Evolutionary conservation across 1,140 invertebrate genomes (phyloP), one percentile per base, ranked within the genome.

Genomic region (Hypothenemus hampei): DNA sequence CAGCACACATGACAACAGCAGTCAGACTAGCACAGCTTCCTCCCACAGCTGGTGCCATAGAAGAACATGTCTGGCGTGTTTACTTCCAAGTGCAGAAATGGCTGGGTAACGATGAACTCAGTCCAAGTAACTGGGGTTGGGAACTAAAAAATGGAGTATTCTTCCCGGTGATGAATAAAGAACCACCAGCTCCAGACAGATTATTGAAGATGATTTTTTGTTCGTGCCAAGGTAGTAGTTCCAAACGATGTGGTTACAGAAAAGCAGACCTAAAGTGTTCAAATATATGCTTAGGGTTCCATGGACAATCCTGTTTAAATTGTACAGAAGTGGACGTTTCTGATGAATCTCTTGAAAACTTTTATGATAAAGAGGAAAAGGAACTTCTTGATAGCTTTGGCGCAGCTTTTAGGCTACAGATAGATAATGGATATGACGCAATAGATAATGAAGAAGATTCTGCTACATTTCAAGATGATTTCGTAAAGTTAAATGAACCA

Each of bases 71-170:
- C 19, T 40, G 7, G 10, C n/a, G 46, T 35, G 13, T 7, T 16
- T 49, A 49, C 20, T 19, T 20, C 5, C 46, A 49, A 21, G n/a
- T 49, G 4, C 33, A 49, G 19, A 39, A 13, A 8, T 49, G 2
- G 46, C 23, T 49, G 15, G 23, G 16, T 29, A 5, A 29, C 11
- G n/a, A n/a, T n/a, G 24, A 29, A 29, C 5, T 6, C 5, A 6
- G 5, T 29, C 35, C 35, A 6, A 4, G 15, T 10, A 7, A 8
- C 6, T 36, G 7, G 35, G 35, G 35, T 36, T 36, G 35, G 13
- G 15, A 7, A 15, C 6, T 5, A 15, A 5, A 5, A 7, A 15
- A 15, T 4, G 15, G 15, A 8, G 6, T 36, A 8, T 13, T 36
- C 4, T 4, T 8, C 4, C 13, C 35, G 6, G 13, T 36, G 4